Evolutionary conservation across 2,888 invertebrate genomes (phyloP).

Genomic region (Aphodius sticticus): DNA sequence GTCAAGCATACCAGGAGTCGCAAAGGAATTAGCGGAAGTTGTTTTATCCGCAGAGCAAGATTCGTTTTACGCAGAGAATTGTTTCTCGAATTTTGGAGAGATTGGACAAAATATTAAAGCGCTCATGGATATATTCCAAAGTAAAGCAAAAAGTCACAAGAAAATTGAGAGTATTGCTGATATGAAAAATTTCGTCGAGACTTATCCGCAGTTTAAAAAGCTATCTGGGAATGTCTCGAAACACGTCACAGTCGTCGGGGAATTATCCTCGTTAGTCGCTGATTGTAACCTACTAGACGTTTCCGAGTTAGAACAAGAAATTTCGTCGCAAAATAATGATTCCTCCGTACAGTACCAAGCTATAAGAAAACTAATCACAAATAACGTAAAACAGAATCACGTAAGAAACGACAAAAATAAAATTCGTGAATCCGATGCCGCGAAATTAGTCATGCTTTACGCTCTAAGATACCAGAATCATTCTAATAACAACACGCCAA

Average conservation of each 20-base stretch:
- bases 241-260: constrained; percentile 96
- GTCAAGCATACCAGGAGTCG: constrained; percentile 82
- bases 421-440: constrained; percentile 80
- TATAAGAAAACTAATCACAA: constrained; percentile 79
- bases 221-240: constrained; percentile 96
- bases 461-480: constrained; percentile 93
- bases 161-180: constrained; percentile 98
- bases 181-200: constrained; percentile 98
- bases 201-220: constrained; percentile 98
- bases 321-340: constrained; percentile 86
- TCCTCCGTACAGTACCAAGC: constrained; percentile 80
- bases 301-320: constrained; percentile 92
- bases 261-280: constrained; percentile 86
- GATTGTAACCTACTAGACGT: constrained; percentile 84
- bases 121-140: constrained; percentile 97
- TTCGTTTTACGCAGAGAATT: constrained; percentile 94
- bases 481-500: constrained; percentile 81
- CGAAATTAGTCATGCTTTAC: constrained; percentile 90
- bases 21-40: constrained; percentile 90
- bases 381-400: constrained; percentile 59
- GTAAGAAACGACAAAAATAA: constrained; percentile 59
- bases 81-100: constrained; percentile 97
- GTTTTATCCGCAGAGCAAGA: constrained; percentile 96
- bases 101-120: constrained; percentile 97
- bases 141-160: constrained; percentile 93